Evolutionary conservation across 2,888 invertebrate genomes (phyloP).

Genomic region (Ormyrus labotus): DNA sequence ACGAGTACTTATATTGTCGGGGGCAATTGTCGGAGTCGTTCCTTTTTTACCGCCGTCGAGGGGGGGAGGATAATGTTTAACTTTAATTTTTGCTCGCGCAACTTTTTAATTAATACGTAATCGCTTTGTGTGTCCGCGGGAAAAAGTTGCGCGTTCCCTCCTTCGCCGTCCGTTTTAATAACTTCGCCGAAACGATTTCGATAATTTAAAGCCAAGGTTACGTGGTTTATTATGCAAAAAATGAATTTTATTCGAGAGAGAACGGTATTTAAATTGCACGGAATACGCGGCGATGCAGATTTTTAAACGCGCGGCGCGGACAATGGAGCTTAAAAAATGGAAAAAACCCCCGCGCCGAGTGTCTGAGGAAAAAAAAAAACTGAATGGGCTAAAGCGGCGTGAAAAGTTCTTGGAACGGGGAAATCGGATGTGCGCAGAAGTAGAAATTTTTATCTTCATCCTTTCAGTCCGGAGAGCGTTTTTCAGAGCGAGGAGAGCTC

Average conservation of each 20-base stretch:
- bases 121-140: background rate
- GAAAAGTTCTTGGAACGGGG: slow-evolving; percentile 17
- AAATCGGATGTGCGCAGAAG: background rate
- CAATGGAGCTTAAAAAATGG: too few relatives aligned
- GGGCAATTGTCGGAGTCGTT: slow-evolving; percentile 31
- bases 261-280: too few relatives aligned
- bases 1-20: slow-evolving; percentile 34
- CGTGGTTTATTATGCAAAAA: too few relatives aligned
- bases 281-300: too few relatives aligned
- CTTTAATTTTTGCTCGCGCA: slow-evolving; percentile 36
- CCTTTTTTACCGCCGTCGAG: background rate
- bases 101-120: slow-evolving; percentile 48
- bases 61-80: slow-evolving; percentile 31
- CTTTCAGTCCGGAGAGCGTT: slow-evolving; percentile 21
- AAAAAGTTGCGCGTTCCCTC: background rate
- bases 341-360: too few relatives aligned
- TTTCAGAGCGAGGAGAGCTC: background rate
- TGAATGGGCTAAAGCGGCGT: background rate
- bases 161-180: background rate
- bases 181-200: slow-evolving; percentile 14
- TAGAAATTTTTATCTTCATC: slow-evolving; percentile 49
- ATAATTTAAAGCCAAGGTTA: background rate
- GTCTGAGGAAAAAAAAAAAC: too few relatives aligned
- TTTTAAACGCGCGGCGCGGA: too few relatives aligned
- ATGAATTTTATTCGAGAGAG: too few relatives aligned